Percentiles rank a stretch among this genome's conserved stretches.
phyloP scores from a whole-genome alignment of 2,888 invertebrate species.

The Acleris emargana region DNA sequence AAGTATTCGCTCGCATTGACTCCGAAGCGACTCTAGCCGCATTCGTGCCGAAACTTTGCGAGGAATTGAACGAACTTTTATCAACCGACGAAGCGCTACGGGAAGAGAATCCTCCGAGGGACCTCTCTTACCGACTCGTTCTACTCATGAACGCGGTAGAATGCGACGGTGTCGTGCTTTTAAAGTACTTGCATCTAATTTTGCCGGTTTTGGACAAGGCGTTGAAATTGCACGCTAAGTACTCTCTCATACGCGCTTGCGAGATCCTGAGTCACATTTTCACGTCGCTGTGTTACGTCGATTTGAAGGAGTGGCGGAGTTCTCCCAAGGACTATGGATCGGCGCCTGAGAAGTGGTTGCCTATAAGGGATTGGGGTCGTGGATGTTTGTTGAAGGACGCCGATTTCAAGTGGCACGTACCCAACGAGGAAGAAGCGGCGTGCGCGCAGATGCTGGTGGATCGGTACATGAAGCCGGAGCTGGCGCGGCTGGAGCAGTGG shows the following conservation, averaged over 20 bases:
- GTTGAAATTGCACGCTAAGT: constrained; percentile 86
- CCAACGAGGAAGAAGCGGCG: constrained; percentile 86
- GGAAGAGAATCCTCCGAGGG: constrained; percentile 91
- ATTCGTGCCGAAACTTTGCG: constrained; percentile 89
- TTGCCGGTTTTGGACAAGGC: constrained; percentile 87
- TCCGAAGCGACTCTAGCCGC: constrained; percentile 87
- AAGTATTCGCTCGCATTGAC: constrained; percentile 86
- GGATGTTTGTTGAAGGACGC: constrained; percentile 86
- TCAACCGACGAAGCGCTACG: constrained; percentile 86
- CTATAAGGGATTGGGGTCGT: constrained; percentile 92
- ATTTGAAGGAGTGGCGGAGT: constrained; percentile 86
- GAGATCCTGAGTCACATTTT: constrained; percentile 85
- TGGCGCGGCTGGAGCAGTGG: constrained; percentile 84
- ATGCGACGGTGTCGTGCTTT: constrained; percentile 85
- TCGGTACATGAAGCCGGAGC: constrained; percentile 86
- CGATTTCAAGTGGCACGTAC: constrained; percentile 90
- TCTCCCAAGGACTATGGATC: constrained; percentile 84
- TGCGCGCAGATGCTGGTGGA: constrained; percentile 86
- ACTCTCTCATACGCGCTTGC: constrained; percentile 86
- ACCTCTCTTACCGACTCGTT: constrained; percentile 90
- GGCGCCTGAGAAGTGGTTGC: constrained; percentile 87
- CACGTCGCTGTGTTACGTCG: constrained; percentile 84
- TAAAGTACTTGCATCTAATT: constrained; percentile 87
- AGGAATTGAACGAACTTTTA: constrained; percentile 85
- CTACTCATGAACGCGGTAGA: constrained; percentile 88